phyloP scores from a whole-genome alignment of 2,113 vertebrate species.

The Sakesphorus luctuosus region DNA sequence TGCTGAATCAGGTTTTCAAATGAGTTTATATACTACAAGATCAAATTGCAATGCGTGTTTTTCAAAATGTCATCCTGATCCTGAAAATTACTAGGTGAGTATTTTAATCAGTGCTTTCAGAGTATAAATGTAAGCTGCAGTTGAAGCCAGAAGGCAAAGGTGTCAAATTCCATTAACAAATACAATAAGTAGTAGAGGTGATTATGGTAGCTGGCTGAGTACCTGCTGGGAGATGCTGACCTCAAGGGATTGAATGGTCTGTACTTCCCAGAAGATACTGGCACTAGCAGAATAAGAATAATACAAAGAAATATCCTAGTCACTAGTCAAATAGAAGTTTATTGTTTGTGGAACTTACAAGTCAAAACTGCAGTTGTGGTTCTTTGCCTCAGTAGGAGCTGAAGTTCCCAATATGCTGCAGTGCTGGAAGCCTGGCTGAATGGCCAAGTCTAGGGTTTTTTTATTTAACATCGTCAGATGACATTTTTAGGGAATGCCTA shows the following conservation, averaged over 20 bases:
- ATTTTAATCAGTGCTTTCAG: conserved; percentile 53
- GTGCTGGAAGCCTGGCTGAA: neutral
- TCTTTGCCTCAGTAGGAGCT: neutral
- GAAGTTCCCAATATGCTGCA: neutral
- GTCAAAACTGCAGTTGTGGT: neutral
- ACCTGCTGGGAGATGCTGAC: conserved; percentile 22
- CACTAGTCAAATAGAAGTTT: neutral
- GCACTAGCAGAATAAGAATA: neutral
- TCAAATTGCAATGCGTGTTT: conserved; percentile 48
- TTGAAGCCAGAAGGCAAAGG: conserved; percentile 34
- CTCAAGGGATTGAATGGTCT: neutral
- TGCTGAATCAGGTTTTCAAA: conserved; percentile 21
- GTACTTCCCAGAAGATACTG: neutral
- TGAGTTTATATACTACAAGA: conserved; percentile 24
- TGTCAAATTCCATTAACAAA: conserved; percentile 64
- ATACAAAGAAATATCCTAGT: neutral
- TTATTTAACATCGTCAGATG: neutral
- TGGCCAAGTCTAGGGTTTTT: neutral
- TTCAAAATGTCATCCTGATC: conserved; percentile 18
- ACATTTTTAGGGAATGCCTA: neutral
- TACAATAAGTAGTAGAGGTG: conserved; percentile 33
- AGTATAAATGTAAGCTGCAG: conserved; percentile 7
- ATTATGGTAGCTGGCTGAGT: neutral
- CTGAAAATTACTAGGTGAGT: conserved; percentile 43
- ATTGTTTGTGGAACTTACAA: neutral